Evolutionary conservation across 1,140 invertebrate genomes (phyloP), one percentile per base, ranked within the genome.

Genomic region (Pissodes strobi): DNA sequence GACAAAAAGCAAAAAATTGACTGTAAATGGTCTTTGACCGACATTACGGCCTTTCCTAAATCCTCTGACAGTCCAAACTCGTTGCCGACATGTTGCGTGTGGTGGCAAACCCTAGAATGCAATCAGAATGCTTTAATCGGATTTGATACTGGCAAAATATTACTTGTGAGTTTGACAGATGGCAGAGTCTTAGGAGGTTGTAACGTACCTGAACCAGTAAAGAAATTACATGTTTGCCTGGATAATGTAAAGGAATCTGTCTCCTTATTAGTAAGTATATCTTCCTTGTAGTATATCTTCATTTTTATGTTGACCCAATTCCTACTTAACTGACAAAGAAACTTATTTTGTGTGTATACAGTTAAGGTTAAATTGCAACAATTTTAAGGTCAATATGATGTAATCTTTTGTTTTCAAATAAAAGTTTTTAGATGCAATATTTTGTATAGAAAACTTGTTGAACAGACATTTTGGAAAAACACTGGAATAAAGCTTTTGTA

Each of bases 101-200:
- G 89, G 89, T 91, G 90, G 90, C 84, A 88, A 73, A 88, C 87
- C 19, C 74, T 85, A 21, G 79, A 81, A 45, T 82, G 82, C 55
- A 80, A 82, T 69, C 84, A 87, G 57, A 82, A 88, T 68, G 89
- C 85, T 23, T 83, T 92, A 37, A 82, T 91, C 64, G 89, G 88
- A 21, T 89, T 87, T 53, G 87, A 89, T 69, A 81, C 84, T 69
- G 90, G 90, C 17, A 86, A 87, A 63, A 83, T 91, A 66, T 80
- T 85, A 43, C 85, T 91, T 75, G 80, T 92, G 45, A 88, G 89
- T 75, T 79, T 92, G 10, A 83, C 84, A 38, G 86, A 81, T 74
- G 86, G 87, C n/a, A 82, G 84, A 21, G 84, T 85, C 74, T 82
- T 90, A 23, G 85, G 85, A 23, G 82, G 81, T 38, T 86, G 87